Percentiles rank a stretch among this genome's conserved stretches.
These are phyloP conservation scores for Trissonchulus sp. DNA, from an alignment of 2,888 invertebrate genomes.

Conservation along the genomic window DNA sequence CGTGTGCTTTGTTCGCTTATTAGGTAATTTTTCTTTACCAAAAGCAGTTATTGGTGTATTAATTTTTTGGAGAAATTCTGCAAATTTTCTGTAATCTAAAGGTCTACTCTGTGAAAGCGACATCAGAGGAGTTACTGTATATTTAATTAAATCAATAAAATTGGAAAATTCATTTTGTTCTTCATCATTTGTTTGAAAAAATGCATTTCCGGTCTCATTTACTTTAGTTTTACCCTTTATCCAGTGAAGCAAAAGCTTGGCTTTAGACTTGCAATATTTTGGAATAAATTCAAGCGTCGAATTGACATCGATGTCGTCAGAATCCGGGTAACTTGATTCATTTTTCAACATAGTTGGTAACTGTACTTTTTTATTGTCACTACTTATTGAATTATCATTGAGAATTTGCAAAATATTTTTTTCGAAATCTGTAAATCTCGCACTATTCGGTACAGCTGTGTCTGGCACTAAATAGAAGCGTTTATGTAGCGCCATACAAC, in stretches of 20 bases:
- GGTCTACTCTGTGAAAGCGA: not conserved
- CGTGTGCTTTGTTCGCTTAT: no score
- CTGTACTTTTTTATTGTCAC: no score
- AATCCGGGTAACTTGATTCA: no score
- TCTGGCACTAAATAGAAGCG: not conserved
- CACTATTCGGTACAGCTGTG: no score
- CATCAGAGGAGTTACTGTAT: not conserved
- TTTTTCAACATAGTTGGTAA: no score
- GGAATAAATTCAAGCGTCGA: not conserved
- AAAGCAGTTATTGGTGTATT: not conserved
- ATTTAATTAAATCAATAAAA: not conserved
- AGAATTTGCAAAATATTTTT: no score
- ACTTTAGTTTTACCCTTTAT: not conserved
- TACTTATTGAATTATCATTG: no score
- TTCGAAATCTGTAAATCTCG: no score
- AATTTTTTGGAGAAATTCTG: not conserved
- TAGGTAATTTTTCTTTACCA: not conserved
- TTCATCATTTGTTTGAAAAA: not conserved
- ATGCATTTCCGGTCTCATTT: not conserved
- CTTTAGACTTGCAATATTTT: not conserved
- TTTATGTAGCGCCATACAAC: no score
- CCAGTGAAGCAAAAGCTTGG: not conserved
- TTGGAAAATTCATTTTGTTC: not conserved
- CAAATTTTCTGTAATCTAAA: not conserved
- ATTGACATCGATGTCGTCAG: not conserved